These are phyloP conservation scores for Dendroctonus ponderosae DNA, from an alignment of 1,140 invertebrate species.

Conservation along the genomic window DNA sequence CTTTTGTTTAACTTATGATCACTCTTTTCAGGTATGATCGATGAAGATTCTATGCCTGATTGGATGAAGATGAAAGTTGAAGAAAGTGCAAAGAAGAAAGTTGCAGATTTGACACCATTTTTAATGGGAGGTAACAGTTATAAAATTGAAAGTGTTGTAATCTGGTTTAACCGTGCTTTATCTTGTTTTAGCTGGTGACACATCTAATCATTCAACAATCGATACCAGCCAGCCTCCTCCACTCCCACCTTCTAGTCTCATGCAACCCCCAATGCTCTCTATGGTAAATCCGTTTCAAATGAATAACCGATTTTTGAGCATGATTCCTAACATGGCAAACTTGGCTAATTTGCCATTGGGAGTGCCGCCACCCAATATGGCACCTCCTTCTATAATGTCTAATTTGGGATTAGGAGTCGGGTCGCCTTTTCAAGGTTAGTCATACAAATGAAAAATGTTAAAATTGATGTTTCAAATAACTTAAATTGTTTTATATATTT, in stretches of 20 bases:
- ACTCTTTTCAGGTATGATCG: conserved; percentile 56
- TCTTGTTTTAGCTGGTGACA: conserved; percentile 13
- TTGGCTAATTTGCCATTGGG: conserved; percentile 60
- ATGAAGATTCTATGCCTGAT: conserved; percentile 88
- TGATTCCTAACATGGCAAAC: conserved; percentile 53
- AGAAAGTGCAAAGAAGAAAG: conserved; percentile 13
- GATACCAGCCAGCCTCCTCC: conserved; percentile 67
- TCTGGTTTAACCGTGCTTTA: not conserved
- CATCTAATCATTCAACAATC: conserved; percentile 51
- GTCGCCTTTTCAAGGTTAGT: conserved; percentile 45
- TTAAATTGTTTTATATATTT: not conserved
- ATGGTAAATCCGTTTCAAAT: conserved; percentile 54
- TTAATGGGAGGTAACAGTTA: conserved; percentile 10
- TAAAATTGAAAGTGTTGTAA: not conserved
- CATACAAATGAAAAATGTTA: not conserved
- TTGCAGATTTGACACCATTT: conserved; percentile 7
- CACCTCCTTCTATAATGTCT: conserved; percentile 56
- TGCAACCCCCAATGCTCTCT: conserved; percentile 56
- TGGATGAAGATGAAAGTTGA: conserved; percentile 73
- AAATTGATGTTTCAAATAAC: conserved; percentile 1
- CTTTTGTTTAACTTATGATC: not conserved
- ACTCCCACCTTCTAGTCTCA: conserved; percentile 54
- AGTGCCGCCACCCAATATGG: conserved; percentile 66
- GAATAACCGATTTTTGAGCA: conserved; percentile 46
- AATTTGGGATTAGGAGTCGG: conserved; percentile 53